phyloP scores from a whole-genome alignment of 1,140 invertebrate species.

The Ceratina japonica region DNA sequence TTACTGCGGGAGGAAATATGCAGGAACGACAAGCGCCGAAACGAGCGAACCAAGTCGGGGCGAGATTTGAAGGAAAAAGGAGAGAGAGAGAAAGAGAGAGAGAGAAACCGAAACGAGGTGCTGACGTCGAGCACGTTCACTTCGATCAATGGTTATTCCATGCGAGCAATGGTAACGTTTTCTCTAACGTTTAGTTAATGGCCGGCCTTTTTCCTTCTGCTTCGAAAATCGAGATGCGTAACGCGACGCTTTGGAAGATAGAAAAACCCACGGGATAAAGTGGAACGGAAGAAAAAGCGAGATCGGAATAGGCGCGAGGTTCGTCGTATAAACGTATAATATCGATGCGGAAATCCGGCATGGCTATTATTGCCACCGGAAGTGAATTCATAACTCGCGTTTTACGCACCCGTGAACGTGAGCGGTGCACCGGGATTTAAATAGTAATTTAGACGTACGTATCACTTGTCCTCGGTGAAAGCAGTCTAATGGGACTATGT shows the following conservation, averaged over 20 bases:
- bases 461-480: not conserved
- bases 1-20: slow-evolving; percentile 29
- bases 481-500: no score
- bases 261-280: not conserved
- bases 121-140: slow-evolving; percentile 48
- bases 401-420: not conserved
- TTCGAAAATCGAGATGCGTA: not conserved
- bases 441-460: not conserved
- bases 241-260: not conserved
- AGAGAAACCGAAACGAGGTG: not conserved
- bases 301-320: not conserved
- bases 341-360: slow-evolving; percentile 37
- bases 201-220: slow-evolving; percentile 9
- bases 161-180: slow-evolving; percentile 63
- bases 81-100: not conserved
- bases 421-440: not conserved
- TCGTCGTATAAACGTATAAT: slow-evolving; percentile 20
- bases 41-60: not conserved
- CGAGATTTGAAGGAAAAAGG: slow-evolving; percentile 5
- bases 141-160: slow-evolving; percentile 61
- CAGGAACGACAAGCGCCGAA: slow-evolving; percentile 22
- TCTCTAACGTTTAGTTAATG: slow-evolving; percentile 65
- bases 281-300: not conserved
- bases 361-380: slow-evolving; percentile 30
- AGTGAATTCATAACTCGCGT: slow-evolving; percentile 24